These are phyloP conservation scores for Cuniculus paca DNA, from an alignment of 2,797 vertebrate genomes.

Conservation along the genomic window DNA sequence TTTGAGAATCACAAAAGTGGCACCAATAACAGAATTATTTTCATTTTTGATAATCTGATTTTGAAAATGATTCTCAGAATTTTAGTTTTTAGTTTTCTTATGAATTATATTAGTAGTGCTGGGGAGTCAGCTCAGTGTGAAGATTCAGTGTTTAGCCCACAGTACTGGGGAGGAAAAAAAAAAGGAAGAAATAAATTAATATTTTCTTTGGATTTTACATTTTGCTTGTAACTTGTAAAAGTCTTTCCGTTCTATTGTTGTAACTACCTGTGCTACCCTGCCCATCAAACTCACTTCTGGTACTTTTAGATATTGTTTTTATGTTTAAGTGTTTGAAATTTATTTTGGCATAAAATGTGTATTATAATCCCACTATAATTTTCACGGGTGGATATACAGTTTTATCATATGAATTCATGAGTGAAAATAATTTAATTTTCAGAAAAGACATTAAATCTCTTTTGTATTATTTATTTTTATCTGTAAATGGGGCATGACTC, in stretches of 20 bases:
- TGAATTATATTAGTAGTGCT: background rate
- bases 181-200: background rate
- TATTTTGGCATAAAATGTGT: background rate
- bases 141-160: background rate
- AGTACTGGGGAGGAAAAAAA: too few species aligned
- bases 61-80: background rate
- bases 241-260: background rate
- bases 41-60: background rate
- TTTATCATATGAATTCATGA: background rate
- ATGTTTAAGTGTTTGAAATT: background rate
- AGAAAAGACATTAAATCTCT: background rate
- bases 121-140: background rate
- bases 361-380: background rate
- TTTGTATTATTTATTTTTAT: background rate
- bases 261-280: background rate
- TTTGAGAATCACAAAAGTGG: background rate
- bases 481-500: background rate
- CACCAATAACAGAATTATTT: background rate
- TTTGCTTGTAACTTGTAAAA: background rate
- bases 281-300: background rate
- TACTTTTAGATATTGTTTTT: background rate
- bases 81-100: slow-evolving; percentile 35
- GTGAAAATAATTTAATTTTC: background rate
- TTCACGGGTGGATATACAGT: background rate
- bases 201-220: background rate